Base-by-base conservation (phyloP, 1,140 invertebrate genomes). In the Vanessa atalanta region DNA sequence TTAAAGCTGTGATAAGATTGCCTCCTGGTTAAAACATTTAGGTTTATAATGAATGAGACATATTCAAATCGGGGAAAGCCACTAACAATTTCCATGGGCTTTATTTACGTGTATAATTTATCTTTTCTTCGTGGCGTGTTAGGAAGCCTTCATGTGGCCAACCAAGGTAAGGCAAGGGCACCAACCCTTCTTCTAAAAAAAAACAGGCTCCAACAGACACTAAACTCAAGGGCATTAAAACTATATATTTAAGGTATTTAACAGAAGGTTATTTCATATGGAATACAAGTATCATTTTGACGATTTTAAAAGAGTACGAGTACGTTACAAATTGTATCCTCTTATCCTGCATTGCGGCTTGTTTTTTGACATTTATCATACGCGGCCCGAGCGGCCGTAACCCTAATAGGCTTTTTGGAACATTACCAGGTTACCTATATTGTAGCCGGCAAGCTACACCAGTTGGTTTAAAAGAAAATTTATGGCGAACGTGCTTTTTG, bases 341-440 rank as follows among this genome's bases (percentile, higher is more conserved):
- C 68, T 83, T 80, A 87, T 80, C 79, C 88, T 88, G 89, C 89
- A 91, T 68, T 91, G 89, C 89, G 85, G 87, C 72, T 75, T 75
- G 72, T 86, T 87, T 88, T 91, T 89, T 88, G 84, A 89, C 87
- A 88, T 91, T 89, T 89, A 88, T 91, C 85, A 90, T 89, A 79
- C 73, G 80, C 70, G 77, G 72, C 77, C 77, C 67, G 78, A 75
- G 70, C 70, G 43, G 76, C 68, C 78, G 77, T 73, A 75, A 80
- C 79, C 82, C 76, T 89, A 89, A 89, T 88, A 89, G 82, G 85
- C 82, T 86, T 90, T 90, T 91, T 91, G 89, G 88, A 91, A 89
- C 88, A 85, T 87, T 89, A 90, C 88, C 88, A 90, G 87, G 76
- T 81, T 83, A 83, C 81, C 79, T 85, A 81, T 81, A 78, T 74